Evolutionary conservation across 2,113 vertebrate genomes (phyloP).

Genomic region (Chaetodon trifascialis): DNA sequence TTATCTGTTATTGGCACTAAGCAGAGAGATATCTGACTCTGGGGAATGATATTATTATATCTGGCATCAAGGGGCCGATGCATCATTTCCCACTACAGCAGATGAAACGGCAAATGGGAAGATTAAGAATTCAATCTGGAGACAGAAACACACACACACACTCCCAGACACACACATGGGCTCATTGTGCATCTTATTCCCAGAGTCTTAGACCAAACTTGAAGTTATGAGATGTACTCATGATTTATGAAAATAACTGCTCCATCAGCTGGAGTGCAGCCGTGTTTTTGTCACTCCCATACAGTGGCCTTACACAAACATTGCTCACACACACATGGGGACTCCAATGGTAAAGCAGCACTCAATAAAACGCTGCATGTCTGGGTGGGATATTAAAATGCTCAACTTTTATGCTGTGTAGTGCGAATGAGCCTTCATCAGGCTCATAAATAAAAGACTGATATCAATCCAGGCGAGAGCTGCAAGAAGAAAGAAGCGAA

Average conservation of each 20-base stretch:
- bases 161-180: neutral
- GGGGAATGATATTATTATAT: conserved; percentile 58
- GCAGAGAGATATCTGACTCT: conserved; percentile 49
- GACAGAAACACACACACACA: conserved; percentile 4
- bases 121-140: conserved; percentile 73
- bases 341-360: conserved; percentile 22
- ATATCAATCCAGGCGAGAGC: conserved; percentile 15
- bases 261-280: conserved; percentile 53
- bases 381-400: conserved; percentile 45
- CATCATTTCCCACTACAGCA: conserved; percentile 61
- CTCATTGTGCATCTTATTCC: conserved; percentile 46
- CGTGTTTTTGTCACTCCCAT: conserved; percentile 50
- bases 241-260: conserved; percentile 66
- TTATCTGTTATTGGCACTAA: conserved; percentile 53
- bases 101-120: conserved; percentile 64
- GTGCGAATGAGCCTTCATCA: conserved; percentile 28
- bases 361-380: conserved; percentile 27
- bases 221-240: conserved; percentile 69
- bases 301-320: conserved; percentile 18
- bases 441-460: neutral
- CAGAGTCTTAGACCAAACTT: conserved; percentile 51
- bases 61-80: conserved; percentile 44
- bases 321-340: conserved; percentile 22
- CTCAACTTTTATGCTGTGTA: conserved; percentile 39
- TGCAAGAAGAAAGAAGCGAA: neutral